Evolutionary conservation across 2,888 invertebrate species (phyloP).

Genomic region (Leptinotarsa tumamoca): DNA sequence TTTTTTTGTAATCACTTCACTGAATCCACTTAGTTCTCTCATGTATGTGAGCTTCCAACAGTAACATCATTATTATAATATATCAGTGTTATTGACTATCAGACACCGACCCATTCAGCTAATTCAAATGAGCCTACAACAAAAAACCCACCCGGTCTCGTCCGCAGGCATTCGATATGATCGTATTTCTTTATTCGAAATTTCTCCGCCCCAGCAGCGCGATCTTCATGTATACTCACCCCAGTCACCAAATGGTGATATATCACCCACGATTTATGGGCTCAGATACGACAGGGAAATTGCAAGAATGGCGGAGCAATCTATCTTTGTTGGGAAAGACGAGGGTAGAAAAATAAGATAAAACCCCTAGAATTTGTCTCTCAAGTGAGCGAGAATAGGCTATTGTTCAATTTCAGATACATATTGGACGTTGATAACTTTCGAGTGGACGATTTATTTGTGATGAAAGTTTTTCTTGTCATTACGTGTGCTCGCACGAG

Average conservation of each 20-base stretch:
- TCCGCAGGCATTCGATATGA: slow-evolving; percentile 52
- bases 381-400: slow-evolving; percentile 65
- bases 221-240: slow-evolving; percentile 54
- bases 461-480: slow-evolving; percentile 24
- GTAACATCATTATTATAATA: too few species aligned
- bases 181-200: slow-evolving; percentile 59
- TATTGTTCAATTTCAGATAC: slow-evolving; percentile 62
- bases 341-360: slow-evolving; percentile 69
- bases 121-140: slow-evolving; percentile 39
- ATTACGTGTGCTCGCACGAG: not conserved
- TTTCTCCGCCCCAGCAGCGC: slow-evolving; percentile 50
- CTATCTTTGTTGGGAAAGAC: slow-evolving; percentile 81
- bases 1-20: too few species aligned
- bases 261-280: slow-evolving; percentile 88
- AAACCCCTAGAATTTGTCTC: slow-evolving; percentile 67
- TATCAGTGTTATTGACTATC: too few species aligned
- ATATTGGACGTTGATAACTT: slow-evolving; percentile 53
- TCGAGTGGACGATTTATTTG: slow-evolving; percentile 40
- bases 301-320: slow-evolving; percentile 93
- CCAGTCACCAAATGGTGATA: slow-evolving; percentile 72
- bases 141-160: slow-evolving; percentile 33
- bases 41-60: too few species aligned
- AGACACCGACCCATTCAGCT: not conserved
- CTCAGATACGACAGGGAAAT: slow-evolving; percentile 93
- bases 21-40: too few species aligned